Evolutionary conservation across 2,113 vertebrate genomes (phyloP).

Genomic region (Poecilia latipinna): DNA sequence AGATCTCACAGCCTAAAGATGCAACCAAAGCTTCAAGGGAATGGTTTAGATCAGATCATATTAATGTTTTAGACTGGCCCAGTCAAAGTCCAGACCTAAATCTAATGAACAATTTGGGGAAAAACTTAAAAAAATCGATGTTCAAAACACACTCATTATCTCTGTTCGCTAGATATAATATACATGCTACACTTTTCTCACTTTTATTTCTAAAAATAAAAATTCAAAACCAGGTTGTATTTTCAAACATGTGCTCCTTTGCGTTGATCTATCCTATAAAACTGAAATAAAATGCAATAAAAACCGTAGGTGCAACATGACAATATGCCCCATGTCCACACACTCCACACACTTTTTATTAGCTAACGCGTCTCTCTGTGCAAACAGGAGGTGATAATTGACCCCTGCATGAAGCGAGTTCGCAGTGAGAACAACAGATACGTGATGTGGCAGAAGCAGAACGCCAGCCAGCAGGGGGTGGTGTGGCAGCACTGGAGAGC

Average conservation of each 20-base stretch:
- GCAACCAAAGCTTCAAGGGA: too few relatives aligned
- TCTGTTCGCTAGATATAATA: background rate
- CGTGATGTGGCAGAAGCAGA: conserved; percentile 83
- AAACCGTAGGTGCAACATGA: background rate
- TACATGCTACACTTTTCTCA: background rate
- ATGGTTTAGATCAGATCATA: background rate
- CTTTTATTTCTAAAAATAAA: background rate
- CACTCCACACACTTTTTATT: background rate
- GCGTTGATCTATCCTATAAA: too few relatives aligned
- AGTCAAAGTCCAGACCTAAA: background rate
- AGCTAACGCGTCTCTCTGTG: conserved; percentile 1
- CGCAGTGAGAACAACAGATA: conserved; percentile 86
- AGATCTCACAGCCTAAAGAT: background rate
- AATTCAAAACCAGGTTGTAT: background rate
- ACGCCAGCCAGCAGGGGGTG: conserved; percentile 83
- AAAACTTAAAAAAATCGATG: background rate
- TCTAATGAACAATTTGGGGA: background rate
- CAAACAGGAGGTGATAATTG: conserved; percentile 86
- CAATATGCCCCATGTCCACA: background rate
- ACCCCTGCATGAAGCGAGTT: conserved; percentile 81
- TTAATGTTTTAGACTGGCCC: background rate
- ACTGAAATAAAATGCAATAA: background rate
- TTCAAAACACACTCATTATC: background rate
- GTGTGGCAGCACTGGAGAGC: conserved; percentile 90
- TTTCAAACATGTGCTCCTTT: background rate